phyloP scores from a whole-genome alignment of 2,888 invertebrate species.

The Gymnosoma rotundatum region DNA sequence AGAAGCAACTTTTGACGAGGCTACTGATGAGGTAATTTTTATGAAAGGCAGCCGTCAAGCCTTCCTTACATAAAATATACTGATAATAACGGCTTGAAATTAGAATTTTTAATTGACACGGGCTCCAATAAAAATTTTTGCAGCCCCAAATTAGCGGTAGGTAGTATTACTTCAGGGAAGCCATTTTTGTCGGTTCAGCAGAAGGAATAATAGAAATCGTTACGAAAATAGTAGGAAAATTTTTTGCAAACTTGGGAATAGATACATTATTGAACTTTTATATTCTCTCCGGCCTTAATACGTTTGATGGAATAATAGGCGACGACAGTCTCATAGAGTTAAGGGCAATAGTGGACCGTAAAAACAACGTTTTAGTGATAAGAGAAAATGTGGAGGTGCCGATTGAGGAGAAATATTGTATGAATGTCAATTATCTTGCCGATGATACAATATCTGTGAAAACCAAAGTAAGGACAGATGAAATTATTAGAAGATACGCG shows the following conservation, averaged over 20 bases:
- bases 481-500: too few relatives aligned
- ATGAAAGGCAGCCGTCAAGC: too few relatives aligned
- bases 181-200: background rate
- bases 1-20: background rate
- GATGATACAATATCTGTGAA: background rate
- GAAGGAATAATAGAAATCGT: background rate
- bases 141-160: background rate
- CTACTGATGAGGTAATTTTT: background rate
- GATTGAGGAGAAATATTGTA: background rate
- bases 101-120: background rate
- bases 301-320: conserved; percentile 66
- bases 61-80: too few relatives aligned
- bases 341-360: conserved; percentile 62
- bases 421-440: background rate
- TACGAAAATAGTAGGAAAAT: background rate
- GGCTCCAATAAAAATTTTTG: background rate
- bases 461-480: too few relatives aligned
- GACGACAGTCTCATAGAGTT: conserved; percentile 63
- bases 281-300: conserved; percentile 41
- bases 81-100: background rate
- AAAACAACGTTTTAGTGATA: conserved; percentile 41
- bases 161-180: background rate
- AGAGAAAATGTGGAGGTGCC: background rate
- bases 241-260: too few relatives aligned
- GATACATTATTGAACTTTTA: conserved; percentile 15